Percentiles rank a stretch among this genome's conserved stretches.
phyloP scores from a whole-genome alignment of 2,113 vertebrate species.

The Periophthalmodon schlosseri region DNA sequence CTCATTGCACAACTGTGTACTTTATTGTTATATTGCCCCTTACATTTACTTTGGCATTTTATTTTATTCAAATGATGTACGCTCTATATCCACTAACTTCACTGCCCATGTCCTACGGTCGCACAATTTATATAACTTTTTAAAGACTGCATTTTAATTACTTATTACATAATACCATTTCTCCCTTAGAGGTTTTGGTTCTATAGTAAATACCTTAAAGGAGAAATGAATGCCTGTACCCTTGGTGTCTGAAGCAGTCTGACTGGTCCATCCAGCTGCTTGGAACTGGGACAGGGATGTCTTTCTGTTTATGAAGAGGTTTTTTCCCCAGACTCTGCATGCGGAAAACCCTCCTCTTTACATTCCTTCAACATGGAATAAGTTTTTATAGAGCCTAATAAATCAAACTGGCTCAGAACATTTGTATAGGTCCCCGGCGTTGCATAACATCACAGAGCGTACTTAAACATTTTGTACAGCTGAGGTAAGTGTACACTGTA shows the following conservation, averaged over 20 bases:
- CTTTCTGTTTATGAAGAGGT: background rate
- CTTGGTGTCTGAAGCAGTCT: conserved; percentile 15
- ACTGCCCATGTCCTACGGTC: too few relatives aligned
- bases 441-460: conserved; percentile 1
- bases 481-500: background rate
- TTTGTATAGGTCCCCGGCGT: background rate
- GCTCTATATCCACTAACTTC: too few relatives aligned
- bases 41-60: too few relatives aligned
- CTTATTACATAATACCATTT: background rate
- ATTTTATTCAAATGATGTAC: too few relatives aligned
- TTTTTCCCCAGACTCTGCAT: background rate
- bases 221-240: background rate
- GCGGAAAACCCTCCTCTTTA: background rate
- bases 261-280: conserved; percentile 29
- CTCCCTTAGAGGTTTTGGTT: background rate
- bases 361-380: conserved; percentile 26
- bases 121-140: too few relatives aligned
- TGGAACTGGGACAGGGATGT: background rate
- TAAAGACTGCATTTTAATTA: too few relatives aligned
- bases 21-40: too few relatives aligned
- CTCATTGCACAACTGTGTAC: too few relatives aligned
- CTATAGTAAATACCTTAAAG: background rate
- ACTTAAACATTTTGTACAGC: conserved; percentile 5
- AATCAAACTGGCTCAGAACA: background rate
- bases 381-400: background rate